Conservation (phyloP, 2,888 invertebrate species). For the Clepsis dumicolana region DNA sequence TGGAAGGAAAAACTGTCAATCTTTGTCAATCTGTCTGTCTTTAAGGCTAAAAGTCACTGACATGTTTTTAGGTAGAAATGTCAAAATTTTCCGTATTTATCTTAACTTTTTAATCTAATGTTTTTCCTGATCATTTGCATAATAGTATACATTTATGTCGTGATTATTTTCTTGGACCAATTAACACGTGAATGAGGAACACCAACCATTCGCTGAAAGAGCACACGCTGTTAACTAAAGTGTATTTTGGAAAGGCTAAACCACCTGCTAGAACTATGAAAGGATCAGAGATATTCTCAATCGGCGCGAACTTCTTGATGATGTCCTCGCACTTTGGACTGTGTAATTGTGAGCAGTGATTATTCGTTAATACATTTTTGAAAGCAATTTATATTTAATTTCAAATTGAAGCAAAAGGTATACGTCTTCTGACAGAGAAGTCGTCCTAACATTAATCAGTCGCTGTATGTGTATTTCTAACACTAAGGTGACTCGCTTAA, state of each 20-base stretch:
- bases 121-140: slow-evolving; percentile 62
- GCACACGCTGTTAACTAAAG: not conserved
- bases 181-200: slow-evolving; percentile 22
- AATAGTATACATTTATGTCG: slow-evolving; percentile 61
- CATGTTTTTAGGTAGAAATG: slow-evolving; percentile 53
- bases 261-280: not conserved
- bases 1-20: not conserved
- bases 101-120: slow-evolving; percentile 60
- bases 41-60: slow-evolving; percentile 16
- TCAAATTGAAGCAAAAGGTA: not conserved
- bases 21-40: not conserved
- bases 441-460: no score
- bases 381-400: not conserved
- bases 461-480: no score
- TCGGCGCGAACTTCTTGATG: not conserved
- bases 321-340: slow-evolving; percentile 11
- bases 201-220: not conserved
- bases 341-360: slow-evolving; percentile 9
- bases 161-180: slow-evolving; percentile 59
- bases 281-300: slow-evolving; percentile 14
- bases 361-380: not conserved
- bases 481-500: no score
- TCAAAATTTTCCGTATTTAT: slow-evolving; percentile 49
- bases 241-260: not conserved
- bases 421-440: no score